Percentiles rank a stretch among this genome's conserved stretches.
Conservation (phyloP, 2,888 invertebrate species). For the Limnephilus rhombicus region DNA sequence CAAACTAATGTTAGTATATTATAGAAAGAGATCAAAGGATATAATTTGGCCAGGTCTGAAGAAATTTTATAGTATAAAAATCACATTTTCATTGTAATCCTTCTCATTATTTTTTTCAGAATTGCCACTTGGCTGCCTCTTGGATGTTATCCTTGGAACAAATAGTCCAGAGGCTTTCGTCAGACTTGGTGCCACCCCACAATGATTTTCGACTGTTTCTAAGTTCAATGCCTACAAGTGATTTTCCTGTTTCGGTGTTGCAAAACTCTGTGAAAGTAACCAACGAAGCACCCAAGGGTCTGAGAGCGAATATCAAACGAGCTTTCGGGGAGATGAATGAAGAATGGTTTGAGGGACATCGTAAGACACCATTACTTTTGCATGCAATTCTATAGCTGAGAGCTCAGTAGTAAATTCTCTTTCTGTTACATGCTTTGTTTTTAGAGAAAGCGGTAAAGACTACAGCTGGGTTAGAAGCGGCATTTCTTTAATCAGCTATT, state of each 20-base stretch:
- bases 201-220: slow-evolving; percentile 89
- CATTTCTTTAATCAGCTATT: background rate
- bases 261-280: slow-evolving; percentile 97
- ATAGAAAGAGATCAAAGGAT: background rate
- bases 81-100: no score
- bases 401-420: background rate
- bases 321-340: slow-evolving; percentile 88
- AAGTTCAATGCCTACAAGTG: slow-evolving; percentile 92
- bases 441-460: background rate
- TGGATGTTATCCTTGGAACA: slow-evolving; percentile 94
- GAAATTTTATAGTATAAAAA: no score
- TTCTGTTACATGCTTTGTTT: background rate
- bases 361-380: slow-evolving; percentile 72
- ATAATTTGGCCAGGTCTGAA: no score
- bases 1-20: no score
- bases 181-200: slow-evolving; percentile 82
- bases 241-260: slow-evolving; percentile 93
- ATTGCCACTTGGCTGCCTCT: slow-evolving; percentile 94
- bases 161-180: slow-evolving; percentile 84
- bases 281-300: slow-evolving; percentile 95
- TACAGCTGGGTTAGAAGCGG: background rate
- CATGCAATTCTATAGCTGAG: background rate
- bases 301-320: slow-evolving; percentile 91
- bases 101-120: slow-evolving; percentile 77
- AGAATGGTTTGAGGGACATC: slow-evolving; percentile 89